Conservation (phyloP, 2,113 vertebrate species). For the Labrus mixtus region DNA sequence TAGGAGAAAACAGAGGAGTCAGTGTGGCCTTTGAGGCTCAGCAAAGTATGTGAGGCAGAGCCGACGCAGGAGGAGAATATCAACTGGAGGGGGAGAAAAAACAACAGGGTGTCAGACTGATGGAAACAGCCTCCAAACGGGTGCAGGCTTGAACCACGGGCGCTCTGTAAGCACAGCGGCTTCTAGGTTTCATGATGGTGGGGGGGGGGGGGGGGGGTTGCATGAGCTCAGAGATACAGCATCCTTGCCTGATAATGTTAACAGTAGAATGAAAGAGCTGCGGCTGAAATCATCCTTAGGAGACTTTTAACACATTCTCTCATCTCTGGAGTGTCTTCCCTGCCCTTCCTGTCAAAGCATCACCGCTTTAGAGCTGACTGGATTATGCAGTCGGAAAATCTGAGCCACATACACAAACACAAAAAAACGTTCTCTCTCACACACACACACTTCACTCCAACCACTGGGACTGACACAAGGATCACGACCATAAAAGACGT, state of each 20-base stretch:
- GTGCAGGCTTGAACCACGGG: conserved; percentile 29
- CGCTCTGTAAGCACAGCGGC: conserved; percentile 49
- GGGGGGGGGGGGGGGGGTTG: neutral
- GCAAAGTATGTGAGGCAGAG: conserved; percentile 53
- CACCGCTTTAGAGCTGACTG: conserved; percentile 39
- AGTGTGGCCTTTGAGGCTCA: conserved; percentile 43
- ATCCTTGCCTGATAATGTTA: conserved; percentile 9
- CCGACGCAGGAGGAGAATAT: conserved; percentile 56
- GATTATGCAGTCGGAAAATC: conserved; percentile 71
- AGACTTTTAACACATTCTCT: conserved; percentile 11
- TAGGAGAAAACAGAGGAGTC: conserved; percentile 45
- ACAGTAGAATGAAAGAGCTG: conserved; percentile 2
- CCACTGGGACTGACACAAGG: conserved; percentile 33
- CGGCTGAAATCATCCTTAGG: conserved; percentile 21
- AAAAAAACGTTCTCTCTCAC: neutral
- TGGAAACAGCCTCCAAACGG: conserved; percentile 39
- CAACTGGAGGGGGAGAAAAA: conserved; percentile 38
- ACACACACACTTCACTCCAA: conserved; percentile 10
- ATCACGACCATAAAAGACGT: conserved; percentile 70
- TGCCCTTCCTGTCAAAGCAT: conserved; percentile 33
- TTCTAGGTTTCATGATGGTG: conserved; percentile 21
- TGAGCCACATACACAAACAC: conserved; percentile 45
- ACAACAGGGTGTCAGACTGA: conserved; percentile 58
- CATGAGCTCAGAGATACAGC: conserved; percentile 25
- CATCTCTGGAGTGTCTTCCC: conserved; percentile 1